A percentile compares a stretch with the other conserved stretches of the same genome.
Conservation (phyloP, 2,113 vertebrate species). For the Microcebus murinus region DNA sequence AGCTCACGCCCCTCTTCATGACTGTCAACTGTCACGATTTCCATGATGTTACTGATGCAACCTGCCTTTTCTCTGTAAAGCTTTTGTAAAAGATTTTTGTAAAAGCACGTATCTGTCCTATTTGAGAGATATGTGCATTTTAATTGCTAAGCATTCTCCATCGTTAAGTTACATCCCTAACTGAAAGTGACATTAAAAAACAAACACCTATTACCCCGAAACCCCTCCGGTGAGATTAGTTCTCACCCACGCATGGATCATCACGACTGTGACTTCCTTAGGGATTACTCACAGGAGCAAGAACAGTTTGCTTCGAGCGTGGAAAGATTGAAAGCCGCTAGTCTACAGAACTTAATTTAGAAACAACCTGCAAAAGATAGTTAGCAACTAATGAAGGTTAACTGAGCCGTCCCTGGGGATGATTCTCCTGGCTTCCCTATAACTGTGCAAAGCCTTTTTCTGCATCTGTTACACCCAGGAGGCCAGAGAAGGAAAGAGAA, state of each 20-base stretch:
- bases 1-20: background rate
- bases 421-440: background rate
- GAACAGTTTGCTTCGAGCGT: conserved; percentile 9
- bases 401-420: conserved; percentile 25
- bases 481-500: background rate
- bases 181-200: background rate
- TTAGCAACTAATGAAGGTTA: conserved; percentile 59
- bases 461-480: conserved; percentile 23
- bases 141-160: background rate
- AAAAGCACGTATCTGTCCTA: background rate
- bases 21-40: background rate
- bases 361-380: conserved; percentile 56
- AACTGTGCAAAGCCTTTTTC: conserved; percentile 1
- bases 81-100: background rate
- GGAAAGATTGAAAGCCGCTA: conserved; percentile 40
- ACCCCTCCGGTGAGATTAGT: background rate
- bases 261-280: background rate
- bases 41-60: background rate
- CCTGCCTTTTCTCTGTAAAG: conserved; percentile 8
- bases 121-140: conserved; percentile 37
- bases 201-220: conserved; percentile 23
- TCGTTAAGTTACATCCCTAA: background rate
- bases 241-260: conserved; percentile 17
- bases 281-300: conserved; percentile 58
- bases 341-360: conserved; percentile 62